These are phyloP conservation scores for Neomorphus geoffroyi DNA, from an alignment of 2,797 vertebrate species.

Conservation along the genomic window DNA sequence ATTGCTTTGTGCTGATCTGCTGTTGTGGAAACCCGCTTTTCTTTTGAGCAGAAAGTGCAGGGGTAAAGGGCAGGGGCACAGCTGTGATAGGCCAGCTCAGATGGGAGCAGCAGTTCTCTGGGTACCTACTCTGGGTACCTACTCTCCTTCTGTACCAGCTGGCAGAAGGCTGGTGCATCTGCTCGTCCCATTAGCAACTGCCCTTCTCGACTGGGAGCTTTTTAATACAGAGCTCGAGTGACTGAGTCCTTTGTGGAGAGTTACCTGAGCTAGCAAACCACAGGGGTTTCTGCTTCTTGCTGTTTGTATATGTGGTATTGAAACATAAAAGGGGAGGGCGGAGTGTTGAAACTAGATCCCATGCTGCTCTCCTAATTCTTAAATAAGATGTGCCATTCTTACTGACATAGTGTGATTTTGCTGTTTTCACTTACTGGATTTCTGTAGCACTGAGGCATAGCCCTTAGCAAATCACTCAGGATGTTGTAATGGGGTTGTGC, in stretches of 20 bases:
- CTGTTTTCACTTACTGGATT: background rate
- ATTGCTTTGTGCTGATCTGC: background rate
- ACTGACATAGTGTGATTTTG: background rate
- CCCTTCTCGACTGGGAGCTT: background rate
- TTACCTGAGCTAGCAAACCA: background rate
- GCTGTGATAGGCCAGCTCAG: background rate
- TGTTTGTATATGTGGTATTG: background rate
- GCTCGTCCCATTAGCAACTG: background rate
- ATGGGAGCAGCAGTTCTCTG: background rate
- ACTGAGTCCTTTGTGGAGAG: background rate
- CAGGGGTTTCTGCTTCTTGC: background rate
- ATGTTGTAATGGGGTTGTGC: background rate
- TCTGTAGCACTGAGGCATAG: background rate
- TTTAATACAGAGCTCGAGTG: background rate
- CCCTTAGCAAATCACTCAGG: background rate
- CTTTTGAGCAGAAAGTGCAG: background rate
- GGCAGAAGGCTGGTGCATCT: conserved; percentile 20
- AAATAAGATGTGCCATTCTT: background rate
- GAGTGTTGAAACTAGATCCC: background rate
- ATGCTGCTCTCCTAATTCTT: background rate
- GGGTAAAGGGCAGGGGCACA: background rate
- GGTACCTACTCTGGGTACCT: background rate
- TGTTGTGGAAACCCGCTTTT: background rate
- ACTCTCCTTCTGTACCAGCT: background rate
- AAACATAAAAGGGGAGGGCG: background rate